Evolutionary conservation across 2,113 vertebrate genomes (phyloP).

Genomic region (Polypterus senegalus): DNA sequence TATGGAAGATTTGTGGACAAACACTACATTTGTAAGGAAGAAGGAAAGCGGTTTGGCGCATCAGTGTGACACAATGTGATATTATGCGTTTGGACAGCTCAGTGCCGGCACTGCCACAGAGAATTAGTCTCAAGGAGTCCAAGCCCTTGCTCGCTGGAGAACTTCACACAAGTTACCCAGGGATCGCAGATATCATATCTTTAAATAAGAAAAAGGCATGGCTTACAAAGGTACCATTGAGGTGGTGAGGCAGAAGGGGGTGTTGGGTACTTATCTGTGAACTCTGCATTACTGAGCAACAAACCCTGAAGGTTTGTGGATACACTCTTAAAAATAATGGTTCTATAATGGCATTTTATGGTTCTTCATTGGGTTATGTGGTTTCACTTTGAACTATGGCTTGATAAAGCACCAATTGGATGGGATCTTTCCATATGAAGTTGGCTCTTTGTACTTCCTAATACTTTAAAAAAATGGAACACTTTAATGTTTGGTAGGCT

Average conservation of each 20-base stretch:
- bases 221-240: conserved; percentile 1
- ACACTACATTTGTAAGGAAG: conserved; percentile 23
- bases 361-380: too few species aligned
- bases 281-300: conserved; percentile 21
- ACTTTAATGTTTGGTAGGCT: too few species aligned
- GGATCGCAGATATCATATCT: conserved; percentile 68
- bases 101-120: conserved; percentile 60
- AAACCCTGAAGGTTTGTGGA: too few species aligned
- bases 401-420: too few species aligned
- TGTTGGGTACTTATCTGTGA: conserved; percentile 21
- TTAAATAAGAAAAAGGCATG: conserved; percentile 45
- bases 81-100: conserved; percentile 71
- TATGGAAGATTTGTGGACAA: too few species aligned
- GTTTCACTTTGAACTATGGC: too few species aligned
- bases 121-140: conserved; percentile 70
- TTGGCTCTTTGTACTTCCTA: too few species aligned
- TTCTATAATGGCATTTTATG: too few species aligned
- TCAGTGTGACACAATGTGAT: conserved; percentile 60
- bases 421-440: too few species aligned
- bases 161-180: conserved; percentile 47
- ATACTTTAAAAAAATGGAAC: too few species aligned
- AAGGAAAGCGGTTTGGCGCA: conserved; percentile 37
- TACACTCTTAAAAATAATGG: too few species aligned
- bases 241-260: conserved; percentile 21
- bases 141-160: conserved; percentile 47